Base-by-base conservation (phyloP, 2,797 vertebrate genomes). In the Ctenopoma multispine region DNA sequence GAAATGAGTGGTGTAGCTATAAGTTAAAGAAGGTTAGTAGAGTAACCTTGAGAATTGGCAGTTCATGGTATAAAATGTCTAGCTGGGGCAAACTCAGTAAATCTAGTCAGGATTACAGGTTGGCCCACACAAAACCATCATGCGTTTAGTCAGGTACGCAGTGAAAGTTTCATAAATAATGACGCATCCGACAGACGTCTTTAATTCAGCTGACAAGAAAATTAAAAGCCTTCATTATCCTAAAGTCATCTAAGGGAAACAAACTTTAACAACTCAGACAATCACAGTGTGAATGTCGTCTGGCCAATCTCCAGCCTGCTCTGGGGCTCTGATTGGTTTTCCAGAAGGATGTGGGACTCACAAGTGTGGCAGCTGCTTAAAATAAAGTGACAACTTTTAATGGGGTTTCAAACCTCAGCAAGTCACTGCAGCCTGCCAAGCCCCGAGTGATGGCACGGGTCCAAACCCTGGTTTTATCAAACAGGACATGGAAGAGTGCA, bases 401-500 rank as follows among this genome's bases (percentile, higher is more conserved):
- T 91, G 89, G 83, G 77, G 85, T 92, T 91, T 91, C 84, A 89
- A 88, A 93, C 89, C 92, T 92, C 89, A 92, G 90, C 85, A 79
- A 95, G 92, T 90, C 89, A 89, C 90, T 89, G 77, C 75, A 81
- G 85, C 84, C 89, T 85, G 91, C 92, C 93, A 93, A 92, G 84
- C 81, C 44, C 81, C 64, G 20, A 56, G 67, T 20, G 77, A 74
- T 86, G 93, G 94, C 89, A 73, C 14, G 34, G 65, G 80, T 93
- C 93, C 94, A 94, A 92, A 88, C 85, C 93, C 92, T 86, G 90
- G 91, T 91, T 93, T 88, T 91, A 93, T 93, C 93, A 89, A 90
- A 94, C 92, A 93, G 93, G 95, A 96, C 94, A 90, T 56, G 68
- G 92, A 78, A 86, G 86, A 95, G 90, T 91, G 93, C 94, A 95